These are phyloP conservation scores for Paracanthobrama guichenoti DNA, from an alignment of 2,113 vertebrate species.

Conservation along the genomic window DNA sequence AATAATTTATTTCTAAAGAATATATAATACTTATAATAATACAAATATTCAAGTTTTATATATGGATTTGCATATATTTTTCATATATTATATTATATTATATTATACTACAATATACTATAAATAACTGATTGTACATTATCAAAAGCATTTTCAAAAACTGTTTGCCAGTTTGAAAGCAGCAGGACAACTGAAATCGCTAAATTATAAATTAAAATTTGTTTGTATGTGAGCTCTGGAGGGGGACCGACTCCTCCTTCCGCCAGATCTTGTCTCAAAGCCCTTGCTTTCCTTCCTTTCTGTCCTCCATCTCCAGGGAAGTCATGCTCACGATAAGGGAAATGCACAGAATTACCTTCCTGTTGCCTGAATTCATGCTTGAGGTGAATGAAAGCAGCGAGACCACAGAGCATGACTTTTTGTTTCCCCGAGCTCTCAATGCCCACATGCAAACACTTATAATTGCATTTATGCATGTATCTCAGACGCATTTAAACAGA, in stretches of 20 bases:
- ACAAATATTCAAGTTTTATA: too few relatives aligned
- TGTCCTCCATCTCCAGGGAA: constrained; percentile 3
- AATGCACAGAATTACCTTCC: constrained; percentile 2
- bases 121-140: background rate
- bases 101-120: too few relatives aligned
- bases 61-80: too few relatives aligned
- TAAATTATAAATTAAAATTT: background rate
- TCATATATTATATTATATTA: too few relatives aligned
- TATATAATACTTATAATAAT: too few relatives aligned
- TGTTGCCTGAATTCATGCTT: constrained; percentile 22
- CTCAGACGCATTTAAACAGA: constrained; percentile 50
- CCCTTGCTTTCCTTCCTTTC: constrained; percentile 10
- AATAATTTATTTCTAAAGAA: too few relatives aligned
- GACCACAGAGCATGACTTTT: background rate
- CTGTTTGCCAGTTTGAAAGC: background rate
- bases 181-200: background rate
- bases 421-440: background rate
- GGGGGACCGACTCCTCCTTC: background rate
- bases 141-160: background rate
- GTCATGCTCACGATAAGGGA: constrained; percentile 16
- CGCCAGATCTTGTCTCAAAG: background rate
- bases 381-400: background rate
- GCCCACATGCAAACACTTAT: background rate
- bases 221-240: background rate
- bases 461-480: background rate